Percentiles rank a stretch among this genome's conserved stretches.
phyloP scores from a whole-genome alignment of 2,113 vertebrate species.

The Siniperca knerii region DNA sequence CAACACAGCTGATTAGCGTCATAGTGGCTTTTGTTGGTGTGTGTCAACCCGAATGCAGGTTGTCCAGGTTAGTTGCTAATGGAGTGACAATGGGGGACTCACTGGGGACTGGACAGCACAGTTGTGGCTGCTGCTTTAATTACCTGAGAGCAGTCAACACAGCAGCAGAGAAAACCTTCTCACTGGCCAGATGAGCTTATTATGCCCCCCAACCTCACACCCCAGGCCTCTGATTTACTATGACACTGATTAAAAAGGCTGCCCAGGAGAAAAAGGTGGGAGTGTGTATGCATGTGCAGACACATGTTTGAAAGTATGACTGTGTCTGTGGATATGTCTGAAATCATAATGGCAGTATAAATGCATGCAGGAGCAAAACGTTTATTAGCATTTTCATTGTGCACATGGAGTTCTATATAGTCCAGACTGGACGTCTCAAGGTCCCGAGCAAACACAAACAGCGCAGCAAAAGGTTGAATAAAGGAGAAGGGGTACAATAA shows the following conservation, averaged over 20 bases:
- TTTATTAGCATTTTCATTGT: conserved; percentile 36
- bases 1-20: conserved; percentile 60
- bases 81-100: conserved; percentile 58
- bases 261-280: conserved; percentile 19
- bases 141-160: conserved; percentile 63
- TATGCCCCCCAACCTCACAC: conserved; percentile 54
- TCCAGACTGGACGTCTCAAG: conserved; percentile 49
- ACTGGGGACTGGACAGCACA: conserved; percentile 39
- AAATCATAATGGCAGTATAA: not conserved
- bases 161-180: conserved; percentile 50
- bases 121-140: conserved; percentile 64
- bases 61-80: conserved; percentile 55
- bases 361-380: conserved; percentile 13
- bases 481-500: conserved; percentile 28
- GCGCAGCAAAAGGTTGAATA: conserved; percentile 35
- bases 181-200: conserved; percentile 67
- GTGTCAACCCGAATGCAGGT: conserved; percentile 39
- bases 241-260: conserved; percentile 76
- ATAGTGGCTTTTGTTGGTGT: conserved; percentile 30
- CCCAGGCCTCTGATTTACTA: conserved; percentile 71
- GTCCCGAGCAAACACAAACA: conserved; percentile 34
- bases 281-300: conserved; percentile 1
- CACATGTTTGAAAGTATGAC: not conserved
- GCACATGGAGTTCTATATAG: not conserved
- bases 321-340: too few relatives aligned